Evolutionary conservation across 2,113 vertebrate genomes (phyloP).

Genomic region (Gulo gulo): DNA sequence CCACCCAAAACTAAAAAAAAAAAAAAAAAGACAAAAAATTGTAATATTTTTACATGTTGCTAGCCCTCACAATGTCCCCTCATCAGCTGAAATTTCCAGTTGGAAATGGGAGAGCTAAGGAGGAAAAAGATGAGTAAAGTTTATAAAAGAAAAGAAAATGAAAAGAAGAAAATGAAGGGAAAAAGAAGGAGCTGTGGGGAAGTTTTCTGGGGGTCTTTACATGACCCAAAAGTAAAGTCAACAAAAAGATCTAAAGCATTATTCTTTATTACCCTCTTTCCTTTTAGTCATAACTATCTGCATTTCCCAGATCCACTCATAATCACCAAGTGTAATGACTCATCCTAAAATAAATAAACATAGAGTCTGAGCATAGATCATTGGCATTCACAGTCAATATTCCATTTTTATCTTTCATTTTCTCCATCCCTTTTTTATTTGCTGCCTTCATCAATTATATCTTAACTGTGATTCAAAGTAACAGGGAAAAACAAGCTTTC

Average conservation of each 20-base stretch:
- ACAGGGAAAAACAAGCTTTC: background rate
- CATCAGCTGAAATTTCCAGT: background rate
- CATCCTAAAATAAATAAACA: background rate
- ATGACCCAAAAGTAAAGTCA: background rate
- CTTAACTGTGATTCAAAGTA: background rate
- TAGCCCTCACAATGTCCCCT: background rate
- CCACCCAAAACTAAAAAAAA: background rate
- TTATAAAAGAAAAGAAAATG: background rate
- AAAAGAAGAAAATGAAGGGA: background rate
- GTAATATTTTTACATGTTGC: background rate
- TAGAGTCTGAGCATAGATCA: background rate
- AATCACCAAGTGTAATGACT: background rate
- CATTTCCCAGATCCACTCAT: background rate
- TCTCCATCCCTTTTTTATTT: background rate
- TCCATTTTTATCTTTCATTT: background rate
- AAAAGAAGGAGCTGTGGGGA: background rate
- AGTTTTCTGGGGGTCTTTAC: background rate
- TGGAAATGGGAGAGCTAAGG: background rate
- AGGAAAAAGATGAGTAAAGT: background rate
- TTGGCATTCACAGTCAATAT: background rate
- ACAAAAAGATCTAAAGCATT: background rate
- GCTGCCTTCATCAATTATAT: background rate
- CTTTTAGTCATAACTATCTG: constrained; percentile 6
- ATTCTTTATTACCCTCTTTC: background rate
- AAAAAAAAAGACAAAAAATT: background rate